Conservation (phyloP, 2,113 vertebrate species). For the Dryoscopus gambensis region DNA sequence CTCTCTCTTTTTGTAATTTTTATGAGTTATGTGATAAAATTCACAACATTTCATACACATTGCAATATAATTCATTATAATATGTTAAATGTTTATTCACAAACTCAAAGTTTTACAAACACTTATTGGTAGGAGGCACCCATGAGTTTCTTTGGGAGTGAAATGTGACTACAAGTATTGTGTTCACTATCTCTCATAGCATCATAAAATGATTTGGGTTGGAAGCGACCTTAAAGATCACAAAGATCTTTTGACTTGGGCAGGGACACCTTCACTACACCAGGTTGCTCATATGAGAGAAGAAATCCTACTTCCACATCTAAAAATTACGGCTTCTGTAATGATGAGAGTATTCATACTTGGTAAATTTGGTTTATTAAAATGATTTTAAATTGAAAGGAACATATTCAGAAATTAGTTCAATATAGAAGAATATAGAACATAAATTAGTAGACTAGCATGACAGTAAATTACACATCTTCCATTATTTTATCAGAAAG, state of each 20-base stretch:
- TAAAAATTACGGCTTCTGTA: background rate
- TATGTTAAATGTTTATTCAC: background rate
- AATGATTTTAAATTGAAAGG: background rate
- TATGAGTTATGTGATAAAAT: background rate
- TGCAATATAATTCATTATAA: background rate
- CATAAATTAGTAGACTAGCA: background rate
- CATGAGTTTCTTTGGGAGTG: background rate
- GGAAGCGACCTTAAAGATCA: background rate
- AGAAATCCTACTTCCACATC: background rate
- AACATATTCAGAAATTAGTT: background rate
- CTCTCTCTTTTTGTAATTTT: background rate
- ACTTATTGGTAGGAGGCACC: background rate
- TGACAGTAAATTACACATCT: background rate
- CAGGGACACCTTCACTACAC: background rate
- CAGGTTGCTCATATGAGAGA: background rate
- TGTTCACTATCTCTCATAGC: background rate
- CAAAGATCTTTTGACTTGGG: background rate
- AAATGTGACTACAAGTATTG: background rate
- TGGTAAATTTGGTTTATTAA: background rate
- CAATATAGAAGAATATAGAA: background rate
- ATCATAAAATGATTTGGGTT: background rate
- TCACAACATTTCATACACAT: background rate
- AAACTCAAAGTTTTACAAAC: background rate
- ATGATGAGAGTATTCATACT: background rate
- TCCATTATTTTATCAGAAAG: background rate